phyloP scores from a whole-genome alignment of 2,113 vertebrate species.

The Etia nguti region DNA sequence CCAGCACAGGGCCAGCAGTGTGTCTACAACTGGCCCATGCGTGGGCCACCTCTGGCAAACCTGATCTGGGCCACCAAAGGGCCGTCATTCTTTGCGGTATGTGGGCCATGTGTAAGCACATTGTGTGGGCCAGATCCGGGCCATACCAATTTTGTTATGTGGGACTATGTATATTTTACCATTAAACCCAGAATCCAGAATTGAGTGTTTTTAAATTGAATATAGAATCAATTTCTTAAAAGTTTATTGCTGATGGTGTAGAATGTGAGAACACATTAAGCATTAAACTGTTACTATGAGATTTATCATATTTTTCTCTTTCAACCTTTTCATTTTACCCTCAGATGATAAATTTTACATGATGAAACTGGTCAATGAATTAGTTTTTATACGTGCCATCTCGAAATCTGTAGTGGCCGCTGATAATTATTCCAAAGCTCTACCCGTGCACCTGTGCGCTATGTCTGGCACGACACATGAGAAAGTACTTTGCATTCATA shows the following conservation, averaged over 20 bases:
- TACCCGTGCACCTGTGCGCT: background rate
- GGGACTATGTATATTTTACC: background rate
- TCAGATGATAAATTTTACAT: background rate
- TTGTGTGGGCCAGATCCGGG: too few relatives aligned
- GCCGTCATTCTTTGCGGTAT: too few relatives aligned
- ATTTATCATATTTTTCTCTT: background rate
- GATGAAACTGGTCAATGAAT: background rate
- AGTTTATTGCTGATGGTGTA: background rate
- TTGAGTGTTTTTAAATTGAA: background rate
- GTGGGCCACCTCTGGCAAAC: too few relatives aligned
- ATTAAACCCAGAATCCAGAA: background rate
- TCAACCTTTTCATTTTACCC: background rate
- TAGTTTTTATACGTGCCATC: background rate
- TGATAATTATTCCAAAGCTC: background rate
- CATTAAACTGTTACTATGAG: background rate
- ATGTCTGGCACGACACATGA: accelerated
- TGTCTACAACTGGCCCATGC: too few relatives aligned
- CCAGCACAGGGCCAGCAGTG: too few relatives aligned
- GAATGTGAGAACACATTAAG: background rate
- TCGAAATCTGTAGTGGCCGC: background rate
- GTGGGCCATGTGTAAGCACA: too few relatives aligned
- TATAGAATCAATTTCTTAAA: background rate
- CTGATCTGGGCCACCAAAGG: too few relatives aligned
- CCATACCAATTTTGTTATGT: too few relatives aligned
- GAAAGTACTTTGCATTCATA: background rate